These are phyloP conservation scores for Drosophila sp. DNA, from an alignment of 1,140 invertebrate genomes.

Conservation along the genomic window DNA sequence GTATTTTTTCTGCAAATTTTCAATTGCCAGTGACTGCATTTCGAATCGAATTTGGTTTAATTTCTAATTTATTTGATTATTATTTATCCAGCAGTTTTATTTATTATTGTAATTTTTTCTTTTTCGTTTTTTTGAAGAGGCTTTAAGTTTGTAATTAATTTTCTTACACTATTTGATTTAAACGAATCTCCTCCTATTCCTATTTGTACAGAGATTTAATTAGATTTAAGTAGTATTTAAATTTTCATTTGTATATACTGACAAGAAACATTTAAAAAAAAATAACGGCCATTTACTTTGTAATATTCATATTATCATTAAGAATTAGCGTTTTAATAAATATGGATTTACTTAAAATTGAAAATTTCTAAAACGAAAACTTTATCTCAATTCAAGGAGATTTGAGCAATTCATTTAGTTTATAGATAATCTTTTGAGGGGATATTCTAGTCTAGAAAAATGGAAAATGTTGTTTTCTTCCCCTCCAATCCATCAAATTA, in stretches of 20 bases:
- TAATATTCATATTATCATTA: constrained; percentile 18
- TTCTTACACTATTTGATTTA: constrained; percentile 29
- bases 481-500: no score
- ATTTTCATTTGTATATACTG: constrained; percentile 65
- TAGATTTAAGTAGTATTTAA: constrained; percentile 31
- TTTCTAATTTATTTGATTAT: constrained; percentile 21
- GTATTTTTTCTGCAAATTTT: constrained; percentile 17
- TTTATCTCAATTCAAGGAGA: not conserved
- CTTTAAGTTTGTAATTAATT: constrained; percentile 68
- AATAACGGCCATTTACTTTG: constrained; percentile 51
- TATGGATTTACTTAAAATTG: no score
- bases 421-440: no score
- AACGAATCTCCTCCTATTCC: constrained; percentile 39
- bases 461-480: no score
- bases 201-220: constrained; percentile 40
- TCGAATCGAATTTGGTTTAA: constrained; percentile 42
- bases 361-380: not conserved
- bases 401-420: no score
- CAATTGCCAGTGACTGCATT: constrained; percentile 75
- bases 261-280: constrained; percentile 1
- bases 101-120: constrained; percentile 49
- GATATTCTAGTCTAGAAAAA: no score
- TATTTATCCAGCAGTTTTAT: constrained; percentile 4
- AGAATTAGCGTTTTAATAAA: constrained; percentile 14
- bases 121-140: constrained; percentile 58